Conservation (phyloP, 1,140 invertebrate genomes). For the Ditylenchus dipsaci region DNA sequence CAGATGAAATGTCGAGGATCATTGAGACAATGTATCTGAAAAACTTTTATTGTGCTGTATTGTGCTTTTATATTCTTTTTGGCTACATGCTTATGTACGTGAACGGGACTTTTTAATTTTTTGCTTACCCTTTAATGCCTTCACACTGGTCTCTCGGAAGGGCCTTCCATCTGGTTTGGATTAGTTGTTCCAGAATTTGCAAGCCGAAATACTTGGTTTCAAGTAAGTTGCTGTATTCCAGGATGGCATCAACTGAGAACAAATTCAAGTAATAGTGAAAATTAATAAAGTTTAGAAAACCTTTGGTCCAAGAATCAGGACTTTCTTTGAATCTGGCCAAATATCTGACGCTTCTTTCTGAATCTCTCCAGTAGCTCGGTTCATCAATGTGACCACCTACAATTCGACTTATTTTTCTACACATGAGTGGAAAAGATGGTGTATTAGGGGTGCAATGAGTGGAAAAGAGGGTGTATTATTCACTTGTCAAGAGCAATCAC, state of each 20-base stretch:
- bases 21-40: conserved; percentile 90
- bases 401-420: background rate
- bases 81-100: conserved; percentile 64
- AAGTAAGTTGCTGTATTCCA: conserved; percentile 87
- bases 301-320: conserved; percentile 39
- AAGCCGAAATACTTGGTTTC: conserved; percentile 99
- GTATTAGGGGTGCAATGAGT: background rate
- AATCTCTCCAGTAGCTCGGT: conserved; percentile 37
- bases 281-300: no score
- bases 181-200: conserved; percentile 97
- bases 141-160: conserved; percentile 95
- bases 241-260: conserved; percentile 81
- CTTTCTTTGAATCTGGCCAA: conserved; percentile 39
- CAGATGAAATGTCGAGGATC: conserved; percentile 95
- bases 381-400: conserved; percentile 45
- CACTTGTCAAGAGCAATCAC: conserved; percentile 34
- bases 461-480: background rate
- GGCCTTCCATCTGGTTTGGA: conserved; percentile 98
- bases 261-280: no score
- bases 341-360: conserved; percentile 40
- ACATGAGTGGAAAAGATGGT: background rate
- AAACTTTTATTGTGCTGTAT: no score
- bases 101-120: no score
- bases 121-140: conserved; percentile 67
- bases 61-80: conserved; percentile 75